These are phyloP conservation scores for Phodopus roborovskii DNA, from an alignment of 2,113 vertebrate species.

Conservation along the genomic window DNA sequence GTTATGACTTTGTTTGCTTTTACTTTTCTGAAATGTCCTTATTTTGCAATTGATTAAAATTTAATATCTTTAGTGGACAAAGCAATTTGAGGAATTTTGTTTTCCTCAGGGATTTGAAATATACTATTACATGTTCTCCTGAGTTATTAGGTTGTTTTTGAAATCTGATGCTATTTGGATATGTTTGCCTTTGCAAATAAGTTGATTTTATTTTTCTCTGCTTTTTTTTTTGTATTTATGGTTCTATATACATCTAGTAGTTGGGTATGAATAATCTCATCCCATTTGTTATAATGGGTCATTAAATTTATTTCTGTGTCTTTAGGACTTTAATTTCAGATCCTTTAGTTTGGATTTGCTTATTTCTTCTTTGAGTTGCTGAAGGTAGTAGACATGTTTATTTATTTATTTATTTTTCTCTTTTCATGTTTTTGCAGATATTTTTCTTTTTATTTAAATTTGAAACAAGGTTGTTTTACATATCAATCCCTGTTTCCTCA, in stretches of 20 bases:
- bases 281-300: background rate
- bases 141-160: background rate
- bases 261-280: background rate
- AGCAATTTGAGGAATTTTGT: background rate
- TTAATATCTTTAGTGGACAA: background rate
- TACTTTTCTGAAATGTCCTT: background rate
- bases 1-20: background rate
- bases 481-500: too few species aligned
- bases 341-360: background rate
- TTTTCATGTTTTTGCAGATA: too few species aligned
- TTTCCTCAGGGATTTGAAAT: background rate
- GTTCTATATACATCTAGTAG: background rate
- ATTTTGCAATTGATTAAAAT: background rate
- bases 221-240: background rate
- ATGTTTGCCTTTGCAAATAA: background rate
- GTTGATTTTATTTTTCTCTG: background rate
- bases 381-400: background rate
- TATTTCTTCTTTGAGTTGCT: background rate
- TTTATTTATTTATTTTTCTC: background rate
- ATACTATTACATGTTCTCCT: background rate
- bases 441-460: too few species aligned
- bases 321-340: background rate
- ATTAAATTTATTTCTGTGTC: background rate
- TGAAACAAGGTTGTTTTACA: too few species aligned
- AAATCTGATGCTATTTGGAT: background rate